A percentile compares a stretch with the other conserved stretches of the same genome.
phyloP scores from a whole-genome alignment of 1,140 invertebrate species.

The Tribolium castaneum region DNA sequence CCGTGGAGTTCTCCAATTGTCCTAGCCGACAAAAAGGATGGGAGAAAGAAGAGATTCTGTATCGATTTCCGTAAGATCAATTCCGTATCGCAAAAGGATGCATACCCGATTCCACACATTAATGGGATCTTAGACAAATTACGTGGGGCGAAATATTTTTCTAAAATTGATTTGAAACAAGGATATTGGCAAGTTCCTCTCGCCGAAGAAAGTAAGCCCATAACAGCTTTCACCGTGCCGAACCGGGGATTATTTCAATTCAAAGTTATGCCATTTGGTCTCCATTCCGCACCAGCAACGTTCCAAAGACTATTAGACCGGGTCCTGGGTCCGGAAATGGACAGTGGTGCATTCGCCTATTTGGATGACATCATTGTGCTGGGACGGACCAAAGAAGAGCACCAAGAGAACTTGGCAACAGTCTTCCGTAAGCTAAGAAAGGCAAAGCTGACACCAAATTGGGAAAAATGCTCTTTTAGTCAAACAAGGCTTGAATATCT shows the following conservation, averaged over 20 bases:
- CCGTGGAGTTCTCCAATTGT: not conserved
- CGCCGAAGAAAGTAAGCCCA: not conserved
- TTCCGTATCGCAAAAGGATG: not conserved
- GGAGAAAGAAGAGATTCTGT: not conserved
- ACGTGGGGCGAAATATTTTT: not conserved
- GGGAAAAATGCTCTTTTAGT: slow-evolving; percentile 59
- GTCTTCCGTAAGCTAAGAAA: slow-evolving; percentile 52
- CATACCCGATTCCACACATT: not conserved
- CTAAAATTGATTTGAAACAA: not conserved
- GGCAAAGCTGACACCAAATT: slow-evolving; percentile 52
- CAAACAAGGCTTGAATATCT: slow-evolving; percentile 56
- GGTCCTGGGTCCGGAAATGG: slow-evolving; percentile 53
- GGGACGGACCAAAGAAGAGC: slow-evolving; percentile 51
- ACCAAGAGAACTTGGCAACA: slow-evolving; percentile 52
- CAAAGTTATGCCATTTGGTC: slow-evolving; percentile 59
- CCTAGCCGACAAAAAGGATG: not conserved
- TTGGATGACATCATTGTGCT: slow-evolving; percentile 61
- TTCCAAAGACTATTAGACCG: slow-evolving; percentile 56
- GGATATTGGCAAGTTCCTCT: not conserved
- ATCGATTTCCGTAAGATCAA: not conserved
- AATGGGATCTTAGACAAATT: not conserved
- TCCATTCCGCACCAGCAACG: slow-evolving; percentile 54
- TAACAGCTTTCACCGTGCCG: not conserved
- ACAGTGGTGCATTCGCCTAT: slow-evolving; percentile 56
- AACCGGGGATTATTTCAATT: slow-evolving; percentile 58